phyloP scores from a whole-genome alignment of 2,888 invertebrate genomes.

The Orthosia cruda region DNA sequence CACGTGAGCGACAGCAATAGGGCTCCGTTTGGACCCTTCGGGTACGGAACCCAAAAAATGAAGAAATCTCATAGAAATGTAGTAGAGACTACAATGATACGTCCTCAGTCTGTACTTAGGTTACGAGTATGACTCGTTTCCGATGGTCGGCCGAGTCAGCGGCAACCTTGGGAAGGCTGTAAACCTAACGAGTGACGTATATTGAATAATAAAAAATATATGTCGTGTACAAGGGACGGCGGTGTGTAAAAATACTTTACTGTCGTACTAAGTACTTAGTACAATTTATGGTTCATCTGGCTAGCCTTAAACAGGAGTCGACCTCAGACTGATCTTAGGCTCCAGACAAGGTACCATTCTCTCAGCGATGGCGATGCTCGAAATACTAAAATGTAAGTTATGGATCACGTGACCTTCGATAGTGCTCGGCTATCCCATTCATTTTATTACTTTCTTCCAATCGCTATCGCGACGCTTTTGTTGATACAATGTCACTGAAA shows the following conservation, averaged over 20 bases:
- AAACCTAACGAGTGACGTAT: slow-evolving; percentile 31
- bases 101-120: background rate
- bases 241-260: slow-evolving; percentile 11
- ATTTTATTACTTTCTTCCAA: too few species aligned
- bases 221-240: slow-evolving; percentile 2
- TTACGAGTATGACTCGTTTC: slow-evolving; percentile 1
- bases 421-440: too few species aligned
- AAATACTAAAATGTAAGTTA: too few species aligned
- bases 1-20: too few species aligned
- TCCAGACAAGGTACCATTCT: too few species aligned
- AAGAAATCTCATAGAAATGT: slow-evolving; percentile 9
- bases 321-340: too few species aligned
- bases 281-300: slow-evolving; percentile 2
- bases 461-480: too few species aligned
- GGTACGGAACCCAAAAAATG: background rate
- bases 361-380: too few species aligned
- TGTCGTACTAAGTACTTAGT: slow-evolving; percentile 9
- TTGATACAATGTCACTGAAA: too few species aligned
- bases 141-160: background rate
- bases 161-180: slow-evolving; percentile 13
- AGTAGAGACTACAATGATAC: slow-evolving; percentile 2
- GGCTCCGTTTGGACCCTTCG: too few species aligned
- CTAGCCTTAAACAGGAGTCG: too few species aligned
- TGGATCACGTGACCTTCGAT: too few species aligned
- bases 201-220: slow-evolving; percentile 38